These are phyloP conservation scores for Eurytoma californica DNA, from an alignment of 2,888 invertebrate species.

Conservation along the genomic window DNA sequence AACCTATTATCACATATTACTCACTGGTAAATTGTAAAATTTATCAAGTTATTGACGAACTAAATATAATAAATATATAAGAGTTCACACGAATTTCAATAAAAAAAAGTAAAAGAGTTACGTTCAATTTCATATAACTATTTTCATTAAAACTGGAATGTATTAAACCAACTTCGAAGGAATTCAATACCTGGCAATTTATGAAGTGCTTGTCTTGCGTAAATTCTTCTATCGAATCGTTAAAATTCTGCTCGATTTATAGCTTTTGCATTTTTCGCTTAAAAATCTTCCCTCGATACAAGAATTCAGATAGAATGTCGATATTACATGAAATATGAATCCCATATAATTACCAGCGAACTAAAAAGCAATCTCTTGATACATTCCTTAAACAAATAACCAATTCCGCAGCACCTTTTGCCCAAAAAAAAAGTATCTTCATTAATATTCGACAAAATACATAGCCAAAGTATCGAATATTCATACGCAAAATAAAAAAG, in stretches of 20 bases:
- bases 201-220: constrained; percentile 56
- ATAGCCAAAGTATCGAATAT: too few relatives aligned
- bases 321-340: constrained; percentile 46
- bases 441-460: too few relatives aligned
- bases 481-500: too few relatives aligned
- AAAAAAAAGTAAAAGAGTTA: constrained; percentile 13
- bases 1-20: too few relatives aligned
- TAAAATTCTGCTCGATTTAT: constrained; percentile 56
- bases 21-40: too few relatives aligned
- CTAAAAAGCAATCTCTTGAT: neutral
- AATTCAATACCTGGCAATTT: constrained; percentile 55
- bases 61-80: too few relatives aligned
- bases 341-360: constrained; percentile 24
- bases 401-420: neutral
- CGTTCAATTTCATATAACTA: constrained; percentile 50
- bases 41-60: too few relatives aligned
- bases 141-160: constrained; percentile 55
- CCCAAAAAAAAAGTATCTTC: neutral
- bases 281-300: constrained; percentile 42
- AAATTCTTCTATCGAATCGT: constrained; percentile 55
- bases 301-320: constrained; percentile 51
- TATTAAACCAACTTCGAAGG: constrained; percentile 52
- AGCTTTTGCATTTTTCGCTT: constrained; percentile 48
- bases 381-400: constrained; percentile 5
- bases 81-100: neutral